Percentiles rank a stretch among this genome's conserved stretches.
phyloP scores from a whole-genome alignment of 2,113 vertebrate species.

The Cyprinodon tularosa region DNA sequence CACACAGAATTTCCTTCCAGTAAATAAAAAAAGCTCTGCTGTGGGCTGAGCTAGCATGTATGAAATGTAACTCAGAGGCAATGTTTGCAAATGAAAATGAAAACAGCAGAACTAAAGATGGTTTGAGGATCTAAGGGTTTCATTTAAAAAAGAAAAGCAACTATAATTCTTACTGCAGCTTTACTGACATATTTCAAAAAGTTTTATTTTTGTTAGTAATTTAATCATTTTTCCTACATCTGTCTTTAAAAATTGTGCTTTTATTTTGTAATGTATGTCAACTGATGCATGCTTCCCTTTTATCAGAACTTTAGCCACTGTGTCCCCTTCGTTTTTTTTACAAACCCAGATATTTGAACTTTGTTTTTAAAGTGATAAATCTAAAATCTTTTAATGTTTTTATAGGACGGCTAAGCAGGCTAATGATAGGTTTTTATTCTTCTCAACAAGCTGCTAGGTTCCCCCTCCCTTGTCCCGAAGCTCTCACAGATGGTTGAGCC shows the following conservation, averaged over 20 bases:
- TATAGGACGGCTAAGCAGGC: neutral
- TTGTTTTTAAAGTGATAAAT: neutral
- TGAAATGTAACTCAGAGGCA: neutral
- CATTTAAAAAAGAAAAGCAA: too few species aligned
- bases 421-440: neutral
- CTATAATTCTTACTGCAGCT: too few species aligned
- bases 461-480: neutral
- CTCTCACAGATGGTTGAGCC: neutral
- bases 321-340: too few species aligned
- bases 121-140: too few species aligned
- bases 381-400: neutral
- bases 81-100: neutral
- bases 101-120: neutral
- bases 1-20: conserved; percentile 12
- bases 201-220: too few species aligned
- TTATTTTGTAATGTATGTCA: too few species aligned
- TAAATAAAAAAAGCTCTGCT: conserved; percentile 17
- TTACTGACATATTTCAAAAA: neutral
- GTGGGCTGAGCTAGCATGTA: conserved; percentile 4
- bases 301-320: too few species aligned
- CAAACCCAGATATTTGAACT: too few species aligned
- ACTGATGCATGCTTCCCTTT: too few species aligned
- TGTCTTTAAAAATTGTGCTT: too few species aligned
- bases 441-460: neutral
- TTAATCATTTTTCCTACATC: too few species aligned